These are phyloP conservation scores for Conomelus anceps DNA, from an alignment of 2,888 invertebrate genomes.

Conservation along the genomic window DNA sequence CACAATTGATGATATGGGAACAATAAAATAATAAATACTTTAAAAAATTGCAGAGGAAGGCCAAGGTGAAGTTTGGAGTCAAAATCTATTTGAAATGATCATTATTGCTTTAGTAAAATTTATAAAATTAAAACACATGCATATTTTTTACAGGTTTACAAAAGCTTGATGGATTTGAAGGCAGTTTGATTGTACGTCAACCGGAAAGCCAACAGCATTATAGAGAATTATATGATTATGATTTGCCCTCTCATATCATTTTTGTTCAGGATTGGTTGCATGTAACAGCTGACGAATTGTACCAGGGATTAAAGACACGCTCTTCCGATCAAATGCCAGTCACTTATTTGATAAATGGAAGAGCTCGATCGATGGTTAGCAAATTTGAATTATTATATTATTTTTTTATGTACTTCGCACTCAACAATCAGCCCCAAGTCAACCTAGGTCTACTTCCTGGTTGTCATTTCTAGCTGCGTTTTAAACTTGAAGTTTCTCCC, in stretches of 20 bases:
- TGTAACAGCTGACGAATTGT: slow-evolving; percentile 39
- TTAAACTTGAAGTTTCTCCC: too few species aligned
- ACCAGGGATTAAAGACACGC: slow-evolving; percentile 42
- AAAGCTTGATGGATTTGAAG: slow-evolving; percentile 54
- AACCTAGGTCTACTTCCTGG: too few species aligned
- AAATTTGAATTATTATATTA: too few species aligned
- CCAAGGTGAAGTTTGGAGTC: too few species aligned
- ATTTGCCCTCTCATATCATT: slow-evolving; percentile 44
- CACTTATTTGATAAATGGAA: slow-evolving; percentile 41
- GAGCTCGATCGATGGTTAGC: slow-evolving; percentile 38
- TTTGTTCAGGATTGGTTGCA: slow-evolving; percentile 49
- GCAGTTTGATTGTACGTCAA: slow-evolving; percentile 51
- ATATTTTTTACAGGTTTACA: slow-evolving; percentile 46
- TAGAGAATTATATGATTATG: slow-evolving; percentile 42
- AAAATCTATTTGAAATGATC: too few species aligned
- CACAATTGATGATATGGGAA: too few species aligned
- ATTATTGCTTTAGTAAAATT: too few species aligned
- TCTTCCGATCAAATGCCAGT: slow-evolving; percentile 42
- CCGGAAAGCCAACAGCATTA: slow-evolving; percentile 42
- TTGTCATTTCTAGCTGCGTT: too few species aligned
- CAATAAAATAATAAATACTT: too few species aligned
- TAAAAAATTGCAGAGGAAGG: too few species aligned
- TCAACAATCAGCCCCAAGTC: too few species aligned
- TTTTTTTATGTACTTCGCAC: too few species aligned
- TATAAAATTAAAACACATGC: background rate